Percentiles rank a stretch among this genome's conserved stretches.
Conservation (phyloP, 2,113 vertebrate species). For the Strix aluco region DNA sequence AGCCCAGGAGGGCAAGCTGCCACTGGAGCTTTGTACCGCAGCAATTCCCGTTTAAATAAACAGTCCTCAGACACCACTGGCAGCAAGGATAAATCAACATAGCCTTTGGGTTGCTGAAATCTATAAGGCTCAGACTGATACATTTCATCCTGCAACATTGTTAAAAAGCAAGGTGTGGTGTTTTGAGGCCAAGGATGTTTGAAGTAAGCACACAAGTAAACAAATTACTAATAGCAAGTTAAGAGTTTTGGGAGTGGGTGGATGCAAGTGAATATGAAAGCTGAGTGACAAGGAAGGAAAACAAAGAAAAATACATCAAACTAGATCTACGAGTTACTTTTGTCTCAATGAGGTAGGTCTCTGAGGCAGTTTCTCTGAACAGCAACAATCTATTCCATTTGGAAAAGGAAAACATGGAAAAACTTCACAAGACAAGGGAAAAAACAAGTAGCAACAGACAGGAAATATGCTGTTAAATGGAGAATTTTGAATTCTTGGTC, state of each 20-base stretch:
- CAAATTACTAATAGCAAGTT: neutral
- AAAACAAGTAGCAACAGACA: neutral
- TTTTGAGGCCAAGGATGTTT: neutral
- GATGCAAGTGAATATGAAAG: neutral
- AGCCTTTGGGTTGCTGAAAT: neutral
- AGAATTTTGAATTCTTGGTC: neutral
- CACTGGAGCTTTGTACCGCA: neutral
- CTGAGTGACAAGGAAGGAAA: neutral
- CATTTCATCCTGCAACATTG: neutral
- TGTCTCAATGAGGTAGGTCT: neutral
- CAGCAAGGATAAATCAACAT: neutral
- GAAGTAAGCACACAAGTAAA: constrained; percentile 3
- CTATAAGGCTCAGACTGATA: neutral
- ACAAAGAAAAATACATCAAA: neutral
- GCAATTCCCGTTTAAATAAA: neutral
- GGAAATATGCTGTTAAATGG: neutral
- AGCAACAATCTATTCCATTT: neutral
- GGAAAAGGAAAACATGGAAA: constrained; percentile 24
- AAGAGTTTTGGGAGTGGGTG: neutral
- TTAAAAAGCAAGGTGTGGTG: neutral
- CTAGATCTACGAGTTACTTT: neutral
- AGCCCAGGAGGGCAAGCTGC: neutral
- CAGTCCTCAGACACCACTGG: neutral
- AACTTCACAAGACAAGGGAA: neutral
- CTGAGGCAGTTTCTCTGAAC: neutral